phyloP scores from a whole-genome alignment of 2,797 vertebrate genomes.

The Chlorospingus semifuscus region DNA sequence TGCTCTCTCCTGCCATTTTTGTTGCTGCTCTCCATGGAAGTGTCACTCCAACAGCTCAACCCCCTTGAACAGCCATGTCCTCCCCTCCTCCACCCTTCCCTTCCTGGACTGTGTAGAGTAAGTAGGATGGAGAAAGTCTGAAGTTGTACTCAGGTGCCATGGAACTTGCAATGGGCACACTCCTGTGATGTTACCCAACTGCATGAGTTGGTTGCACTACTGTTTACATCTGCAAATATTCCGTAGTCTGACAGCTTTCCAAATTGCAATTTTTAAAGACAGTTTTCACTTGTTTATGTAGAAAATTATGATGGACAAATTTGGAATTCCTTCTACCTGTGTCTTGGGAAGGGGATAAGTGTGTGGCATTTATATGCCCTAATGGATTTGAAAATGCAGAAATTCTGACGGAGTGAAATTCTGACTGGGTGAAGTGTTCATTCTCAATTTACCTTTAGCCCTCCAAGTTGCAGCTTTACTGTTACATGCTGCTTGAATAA shows the following conservation, averaged over 20 bases:
- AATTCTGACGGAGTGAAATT: neutral
- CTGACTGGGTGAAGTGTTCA: neutral
- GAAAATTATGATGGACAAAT: neutral
- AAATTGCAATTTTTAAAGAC: neutral
- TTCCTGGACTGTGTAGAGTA: neutral
- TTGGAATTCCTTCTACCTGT: neutral
- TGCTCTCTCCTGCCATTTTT: neutral
- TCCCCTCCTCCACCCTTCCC: rapidly evolving
- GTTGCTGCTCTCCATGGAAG: rapidly evolving
- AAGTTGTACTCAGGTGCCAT: neutral
- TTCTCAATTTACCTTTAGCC: neutral
- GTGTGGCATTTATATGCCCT: neutral
- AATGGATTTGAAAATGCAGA: neutral
- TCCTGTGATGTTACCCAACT: neutral
- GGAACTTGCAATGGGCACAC: neutral
- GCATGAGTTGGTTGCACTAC: neutral
- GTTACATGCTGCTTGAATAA: neutral
- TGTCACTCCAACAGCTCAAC: neutral
- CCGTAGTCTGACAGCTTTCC: neutral
- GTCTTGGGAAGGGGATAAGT: neutral
- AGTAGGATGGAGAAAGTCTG: neutral
- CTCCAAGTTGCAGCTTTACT: neutral
- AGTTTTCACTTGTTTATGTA: neutral
- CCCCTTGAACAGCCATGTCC: rapidly evolving
- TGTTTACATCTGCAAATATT: neutral